Base-by-base conservation (phyloP, 1,140 invertebrate species). In the Calosoma granatense region DNA sequence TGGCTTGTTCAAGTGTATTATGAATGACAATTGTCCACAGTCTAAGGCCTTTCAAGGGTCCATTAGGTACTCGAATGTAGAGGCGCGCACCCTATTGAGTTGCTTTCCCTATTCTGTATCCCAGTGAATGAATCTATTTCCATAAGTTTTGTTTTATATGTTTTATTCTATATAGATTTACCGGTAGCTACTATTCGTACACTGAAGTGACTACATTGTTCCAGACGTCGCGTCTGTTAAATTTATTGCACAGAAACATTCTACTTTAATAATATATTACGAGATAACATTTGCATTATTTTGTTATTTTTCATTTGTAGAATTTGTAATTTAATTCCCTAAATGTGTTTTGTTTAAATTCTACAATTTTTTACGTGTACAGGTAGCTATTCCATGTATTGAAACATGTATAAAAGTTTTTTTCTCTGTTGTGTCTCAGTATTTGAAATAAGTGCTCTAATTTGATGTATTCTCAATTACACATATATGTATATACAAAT, bases 281-380 rank as follows among this genome's bases (percentile, higher is more conserved):
- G 4, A 30, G 26, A 11, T 17, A 12, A 17, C 41, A 47, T 47
- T 47, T 17, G 17, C 41, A 47, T 47, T 12, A 4, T 47, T 47
- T 47, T 9, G 41, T 47, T 12, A 17, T 47, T 47, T 47, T 47
- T 47, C 17, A 47, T 47, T 47, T 47, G 41, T 36, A 12, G 41
- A 9, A 47, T 47, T 47, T 17, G 41, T 47, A 47, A 47, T 47
- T 6, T 47, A 47, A 47, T 47, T 47, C 41, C 3, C 17, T 11
- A 47, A 47, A n/a, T n/a, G n/a, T n/a, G n/a, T n/a, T n/a, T n/a
- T n/a, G n/a, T n/a, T n/a, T n/a, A n/a, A n/a, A n/a, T n/a, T n/a
- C n/a, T n/a, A n/a, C n/a, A n/a, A n/a, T n/a, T n/a, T n/a, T n/a
- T n/a, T n/a, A n/a, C n/a, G n/a, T n/a, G n/a, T n/a, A n/a, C n/a